Conservation (phyloP, 2,888 invertebrate genomes). For the Anoplius nigerrimus region DNA sequence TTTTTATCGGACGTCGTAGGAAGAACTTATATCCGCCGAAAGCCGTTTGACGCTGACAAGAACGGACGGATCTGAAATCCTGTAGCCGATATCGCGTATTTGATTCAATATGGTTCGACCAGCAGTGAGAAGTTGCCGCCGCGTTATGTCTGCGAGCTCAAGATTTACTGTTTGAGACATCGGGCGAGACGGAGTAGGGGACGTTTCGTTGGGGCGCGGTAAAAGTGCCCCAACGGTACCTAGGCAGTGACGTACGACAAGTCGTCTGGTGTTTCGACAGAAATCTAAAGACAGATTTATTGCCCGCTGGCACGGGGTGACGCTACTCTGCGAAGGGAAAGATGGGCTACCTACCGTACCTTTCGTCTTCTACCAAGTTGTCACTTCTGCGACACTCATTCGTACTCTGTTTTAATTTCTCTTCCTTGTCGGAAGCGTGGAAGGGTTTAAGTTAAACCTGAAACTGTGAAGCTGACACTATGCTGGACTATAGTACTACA, state of each 20-base stretch:
- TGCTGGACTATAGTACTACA: too few species aligned
- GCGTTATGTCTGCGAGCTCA: conserved; percentile 14
- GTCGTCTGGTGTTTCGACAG: conserved; percentile 61
- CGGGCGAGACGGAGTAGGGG: conserved; percentile 33
- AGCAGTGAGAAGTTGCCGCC: neutral
- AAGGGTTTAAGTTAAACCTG: too few species aligned
- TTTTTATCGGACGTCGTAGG: too few species aligned
- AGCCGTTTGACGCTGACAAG: too few species aligned
- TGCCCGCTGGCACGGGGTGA: conserved; percentile 26
- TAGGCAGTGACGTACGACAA: conserved; percentile 46
- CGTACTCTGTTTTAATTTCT: too few species aligned
- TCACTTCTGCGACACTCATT: neutral
- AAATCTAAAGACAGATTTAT: conserved; percentile 63
- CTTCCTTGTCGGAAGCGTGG: too few species aligned
- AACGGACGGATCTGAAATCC: too few species aligned
- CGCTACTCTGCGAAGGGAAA: conserved; percentile 40
- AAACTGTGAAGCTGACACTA: too few species aligned
- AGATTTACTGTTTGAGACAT: conserved; percentile 39
- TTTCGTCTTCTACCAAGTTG: conserved; percentile 4
- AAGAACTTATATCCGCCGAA: too few species aligned
- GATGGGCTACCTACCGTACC: conserved; percentile 27
- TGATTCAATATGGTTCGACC: too few species aligned
- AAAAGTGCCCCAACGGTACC: too few species aligned
- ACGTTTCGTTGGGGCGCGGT: conserved; percentile 4
- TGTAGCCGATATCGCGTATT: too few species aligned